Conservation (phyloP, 2,797 vertebrate genomes). For the Garrulus glandarius region DNA sequence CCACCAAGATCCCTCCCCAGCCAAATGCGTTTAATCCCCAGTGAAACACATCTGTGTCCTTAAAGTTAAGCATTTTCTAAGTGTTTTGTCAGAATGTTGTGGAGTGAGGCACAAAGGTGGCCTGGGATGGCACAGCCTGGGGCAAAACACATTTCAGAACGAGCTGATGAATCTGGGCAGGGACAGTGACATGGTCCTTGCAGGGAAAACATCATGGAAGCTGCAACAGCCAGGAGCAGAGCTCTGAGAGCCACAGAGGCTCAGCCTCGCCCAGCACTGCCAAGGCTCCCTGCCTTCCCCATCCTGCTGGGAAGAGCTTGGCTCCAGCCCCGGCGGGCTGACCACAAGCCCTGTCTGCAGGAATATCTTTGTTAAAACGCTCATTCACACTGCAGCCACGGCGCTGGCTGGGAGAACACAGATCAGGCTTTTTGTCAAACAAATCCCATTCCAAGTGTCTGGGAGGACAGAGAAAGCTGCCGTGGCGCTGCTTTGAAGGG, state of each 20-base stretch:
- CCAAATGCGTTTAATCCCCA: not conserved
- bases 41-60: rapidly evolving
- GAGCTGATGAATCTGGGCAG: not conserved
- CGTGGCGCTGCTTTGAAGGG: not conserved
- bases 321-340: not conserved
- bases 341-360: not conserved
- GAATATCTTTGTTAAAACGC: not conserved
- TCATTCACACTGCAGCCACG: conserved; percentile 11
- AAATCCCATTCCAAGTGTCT: conserved; percentile 12
- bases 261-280: not conserved
- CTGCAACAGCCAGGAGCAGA: not conserved
- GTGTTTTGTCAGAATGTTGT: not conserved
- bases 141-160: not conserved
- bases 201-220: not conserved
- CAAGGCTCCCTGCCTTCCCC: not conserved
- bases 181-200: rapidly evolving
- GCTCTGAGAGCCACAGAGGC: not conserved
- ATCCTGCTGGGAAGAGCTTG: conserved; percentile 16
- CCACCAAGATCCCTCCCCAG: not conserved
- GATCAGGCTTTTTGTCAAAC: not conserved
- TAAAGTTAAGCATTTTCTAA: not conserved
- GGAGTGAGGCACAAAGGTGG: not conserved
- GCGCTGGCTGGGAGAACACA: not conserved
- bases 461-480: not conserved
- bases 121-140: not conserved